Conservation (phyloP, 2,113 vertebrate genomes). For the Aegithalos caudatus region DNA sequence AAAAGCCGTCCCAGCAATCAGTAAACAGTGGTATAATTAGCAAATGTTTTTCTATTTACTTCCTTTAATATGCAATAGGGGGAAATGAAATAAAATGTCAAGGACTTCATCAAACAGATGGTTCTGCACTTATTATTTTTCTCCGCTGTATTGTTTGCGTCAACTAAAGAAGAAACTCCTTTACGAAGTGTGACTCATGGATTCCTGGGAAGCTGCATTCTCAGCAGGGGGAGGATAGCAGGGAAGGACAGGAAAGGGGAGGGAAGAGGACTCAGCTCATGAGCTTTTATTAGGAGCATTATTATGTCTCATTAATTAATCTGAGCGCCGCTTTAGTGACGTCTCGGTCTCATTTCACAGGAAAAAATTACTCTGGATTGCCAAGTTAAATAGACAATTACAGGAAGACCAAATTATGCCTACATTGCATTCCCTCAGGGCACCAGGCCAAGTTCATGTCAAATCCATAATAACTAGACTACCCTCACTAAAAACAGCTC, state of each 20-base stretch:
- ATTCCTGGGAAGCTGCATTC: slow-evolving; percentile 70
- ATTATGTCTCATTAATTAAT: slow-evolving; percentile 85
- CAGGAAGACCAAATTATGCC: slow-evolving; percentile 98
- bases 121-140: slow-evolving; percentile 74
- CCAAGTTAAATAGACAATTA: slow-evolving; percentile 93
- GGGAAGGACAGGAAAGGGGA: slow-evolving; percentile 64
- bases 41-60: slow-evolving; percentile 78
- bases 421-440: slow-evolving; percentile 89
- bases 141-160: slow-evolving; percentile 71
- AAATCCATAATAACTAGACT: slow-evolving; percentile 92
- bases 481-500: slow-evolving; percentile 88
- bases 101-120: slow-evolving; percentile 83
- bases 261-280: slow-evolving; percentile 74
- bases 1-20: slow-evolving; percentile 64
- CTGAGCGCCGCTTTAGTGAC: slow-evolving; percentile 75
- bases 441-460: slow-evolving; percentile 92
- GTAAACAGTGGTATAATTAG: slow-evolving; percentile 84
- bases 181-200: slow-evolving; percentile 74
- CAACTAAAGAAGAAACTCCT: slow-evolving; percentile 70
- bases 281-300: slow-evolving; percentile 83
- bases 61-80: slow-evolving; percentile 80
- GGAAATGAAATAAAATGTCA: slow-evolving; percentile 83
- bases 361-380: slow-evolving; percentile 83
- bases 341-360: slow-evolving; percentile 81
- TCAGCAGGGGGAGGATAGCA: slow-evolving; percentile 57